Evolutionary conservation across 2,797 vertebrate genomes (phyloP).

Genomic region (Characodon lateralis): DNA sequence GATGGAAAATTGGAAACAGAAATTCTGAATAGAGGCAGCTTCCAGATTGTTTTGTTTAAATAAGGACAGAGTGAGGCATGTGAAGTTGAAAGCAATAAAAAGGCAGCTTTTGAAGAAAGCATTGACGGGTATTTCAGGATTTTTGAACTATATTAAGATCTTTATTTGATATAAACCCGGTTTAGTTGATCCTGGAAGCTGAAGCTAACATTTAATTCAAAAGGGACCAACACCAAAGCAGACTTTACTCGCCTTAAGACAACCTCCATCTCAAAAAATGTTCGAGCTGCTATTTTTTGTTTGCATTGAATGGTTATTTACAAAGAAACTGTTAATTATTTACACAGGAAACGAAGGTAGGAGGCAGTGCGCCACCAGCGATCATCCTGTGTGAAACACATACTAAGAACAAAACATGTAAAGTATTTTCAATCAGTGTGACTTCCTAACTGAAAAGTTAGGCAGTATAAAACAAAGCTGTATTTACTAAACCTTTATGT

Average conservation of each 20-base stretch:
- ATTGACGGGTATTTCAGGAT: not conserved
- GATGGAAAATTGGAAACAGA: not conserved
- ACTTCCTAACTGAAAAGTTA: no score
- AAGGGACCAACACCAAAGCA: no score
- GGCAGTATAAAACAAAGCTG: not conserved
- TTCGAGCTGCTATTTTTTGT: not conserved
- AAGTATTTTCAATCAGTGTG: not conserved
- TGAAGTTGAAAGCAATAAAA: not conserved
- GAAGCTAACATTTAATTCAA: no score
- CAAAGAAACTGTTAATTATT: not conserved
- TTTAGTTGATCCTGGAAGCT: no score
- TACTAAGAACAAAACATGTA: not conserved
- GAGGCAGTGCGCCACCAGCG: no score
- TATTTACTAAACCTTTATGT: no score
- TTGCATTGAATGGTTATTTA: not conserved
- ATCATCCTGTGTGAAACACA: not conserved
- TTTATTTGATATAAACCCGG: no score
- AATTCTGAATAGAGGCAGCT: not conserved
- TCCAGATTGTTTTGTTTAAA: not conserved
- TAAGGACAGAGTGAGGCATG: constrained; percentile 12
- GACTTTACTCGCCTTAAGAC: no score
- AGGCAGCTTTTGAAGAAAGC: not conserved
- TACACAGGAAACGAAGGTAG: not conserved
- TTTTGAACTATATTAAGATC: not conserved
- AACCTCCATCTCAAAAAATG: no score